Evolutionary conservation across 2,113 vertebrate species (phyloP).

Genomic region (Benitochromis conjunctus): DNA sequence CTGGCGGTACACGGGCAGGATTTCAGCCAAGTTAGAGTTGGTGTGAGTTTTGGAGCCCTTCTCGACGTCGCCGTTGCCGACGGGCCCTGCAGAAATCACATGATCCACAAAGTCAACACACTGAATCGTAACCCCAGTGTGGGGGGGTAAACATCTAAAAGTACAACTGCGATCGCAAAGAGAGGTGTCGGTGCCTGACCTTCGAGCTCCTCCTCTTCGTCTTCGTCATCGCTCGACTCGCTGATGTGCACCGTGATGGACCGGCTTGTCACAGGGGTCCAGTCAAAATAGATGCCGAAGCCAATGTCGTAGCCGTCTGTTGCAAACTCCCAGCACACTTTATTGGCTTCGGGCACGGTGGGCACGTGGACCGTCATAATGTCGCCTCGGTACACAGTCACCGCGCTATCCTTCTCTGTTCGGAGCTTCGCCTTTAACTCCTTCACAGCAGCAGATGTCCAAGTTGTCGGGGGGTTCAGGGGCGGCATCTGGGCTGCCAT

Average conservation of each 20-base stretch:
- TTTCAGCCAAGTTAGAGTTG: conserved; percentile 85
- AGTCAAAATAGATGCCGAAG: conserved; percentile 97
- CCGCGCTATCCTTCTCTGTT: conserved; percentile 84
- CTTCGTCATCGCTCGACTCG: conserved; percentile 97
- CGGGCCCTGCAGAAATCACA: conserved; percentile 72
- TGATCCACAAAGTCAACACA: conserved; percentile 5
- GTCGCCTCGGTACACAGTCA: conserved; percentile 92
- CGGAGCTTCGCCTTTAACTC: conserved; percentile 91
- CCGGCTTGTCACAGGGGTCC: conserved; percentile 87
- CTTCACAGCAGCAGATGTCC: conserved; percentile 86
- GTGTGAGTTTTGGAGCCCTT: conserved; percentile 82
- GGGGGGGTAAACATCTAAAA: not conserved
- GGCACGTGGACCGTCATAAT: conserved; percentile 94
- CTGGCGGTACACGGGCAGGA: conserved; percentile 89
- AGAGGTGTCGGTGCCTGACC: conserved; percentile 57
- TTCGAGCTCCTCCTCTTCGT: conserved; percentile 92
- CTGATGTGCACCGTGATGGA: conserved; percentile 96
- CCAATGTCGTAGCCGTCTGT: conserved; percentile 96
- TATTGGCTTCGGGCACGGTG: conserved; percentile 88
- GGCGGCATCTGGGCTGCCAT: conserved; percentile 80
- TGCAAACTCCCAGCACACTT: conserved; percentile 96
- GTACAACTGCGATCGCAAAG: not conserved
- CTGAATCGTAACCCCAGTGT: not conserved
- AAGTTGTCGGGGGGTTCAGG: conserved; percentile 83
- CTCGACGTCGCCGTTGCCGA: conserved; percentile 87